Base-by-base conservation (phyloP, 2,113 vertebrate genomes). In the Puntigrus tetrazona region DNA sequence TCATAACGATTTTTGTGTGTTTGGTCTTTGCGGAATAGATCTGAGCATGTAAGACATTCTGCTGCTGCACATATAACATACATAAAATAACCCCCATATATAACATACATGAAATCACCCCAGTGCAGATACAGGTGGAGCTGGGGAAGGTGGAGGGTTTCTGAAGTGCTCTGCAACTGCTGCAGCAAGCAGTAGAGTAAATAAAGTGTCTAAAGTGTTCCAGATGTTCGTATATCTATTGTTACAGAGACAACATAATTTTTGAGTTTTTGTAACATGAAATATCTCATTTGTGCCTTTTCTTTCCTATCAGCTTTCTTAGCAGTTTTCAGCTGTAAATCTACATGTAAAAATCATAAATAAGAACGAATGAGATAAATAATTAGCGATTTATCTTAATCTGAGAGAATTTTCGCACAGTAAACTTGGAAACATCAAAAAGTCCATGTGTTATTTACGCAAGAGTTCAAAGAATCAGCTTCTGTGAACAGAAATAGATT, bases 401-500 rank as follows among this genome's bases (percentile, higher is more conserved):
- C 45, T 72, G 22, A 13, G 34, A 70, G 36, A 38, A 38, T 41
- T 38, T 22, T 13, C 25, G 20, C 55, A 41, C 36, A 41, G 41
- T 59, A 41, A 61, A 61, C 31, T 18, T 75, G 3, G 45, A 75
- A 45, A 75, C 20, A 76, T 31, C 45, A 10, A 45, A 47, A 65
- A 59, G 8, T 63, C 41, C 36, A 80, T 63, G 36, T 63, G 41
- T 47, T 31, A 45, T 31, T 47, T 55, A 59, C 29, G 20, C 57
- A 29, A 9, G n/a, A 63, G 36, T 67, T 65, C 36, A 81, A 50
- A 81, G 59, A 81, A 67, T n/a, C n/a, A 69, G 25, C 61, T 38
- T 85, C 20, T 57, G 50, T 43, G 34, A 16, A 18, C 34, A 45
- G 63, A 78, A 79, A 59, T 36, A 50, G 52, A 4, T 13, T 74